A percentile compares a stretch with the other conserved stretches of the same genome.
phyloP scores from a whole-genome alignment of 2,888 invertebrate genomes.

The Melieria picta region DNA sequence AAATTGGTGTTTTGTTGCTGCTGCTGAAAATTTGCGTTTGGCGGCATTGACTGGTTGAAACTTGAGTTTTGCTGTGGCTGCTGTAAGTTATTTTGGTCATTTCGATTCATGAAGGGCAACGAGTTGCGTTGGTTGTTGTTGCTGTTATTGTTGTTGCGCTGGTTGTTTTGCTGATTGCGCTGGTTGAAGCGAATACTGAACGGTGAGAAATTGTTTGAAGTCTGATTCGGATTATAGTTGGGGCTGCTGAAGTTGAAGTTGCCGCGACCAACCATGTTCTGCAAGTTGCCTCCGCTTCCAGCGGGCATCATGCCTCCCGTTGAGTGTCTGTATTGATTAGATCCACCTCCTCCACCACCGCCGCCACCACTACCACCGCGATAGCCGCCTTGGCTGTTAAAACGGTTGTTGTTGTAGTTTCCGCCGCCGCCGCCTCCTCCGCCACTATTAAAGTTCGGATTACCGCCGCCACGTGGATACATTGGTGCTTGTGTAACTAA shows the following conservation, averaged over 20 bases:
- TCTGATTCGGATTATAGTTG: constrained; percentile 43
- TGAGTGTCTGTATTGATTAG: constrained; percentile 51
- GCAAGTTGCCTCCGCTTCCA: constrained; percentile 33
- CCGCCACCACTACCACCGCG: constrained; percentile 45
- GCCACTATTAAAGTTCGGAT: constrained; percentile 61
- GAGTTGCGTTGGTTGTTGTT: constrained; percentile 47
- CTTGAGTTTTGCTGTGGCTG: constrained; percentile 37
- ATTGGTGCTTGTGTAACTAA: constrained; percentile 70
- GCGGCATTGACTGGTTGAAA: constrained; percentile 1
- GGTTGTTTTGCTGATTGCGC: constrained; percentile 50
- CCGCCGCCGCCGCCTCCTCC: constrained; percentile 61
- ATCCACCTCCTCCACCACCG: constrained; percentile 44
- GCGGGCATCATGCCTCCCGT: constrained; percentile 40
- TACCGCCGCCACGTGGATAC: constrained; percentile 71
- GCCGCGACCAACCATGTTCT: constrained; percentile 49
- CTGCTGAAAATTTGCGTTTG: constrained; percentile 16
- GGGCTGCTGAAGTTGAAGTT: constrained; percentile 52
- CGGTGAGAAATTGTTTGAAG: constrained; percentile 48
- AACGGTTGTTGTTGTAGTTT: constrained; percentile 50
- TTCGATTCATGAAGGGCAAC: constrained; percentile 45
- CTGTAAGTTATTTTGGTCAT: constrained; percentile 37
- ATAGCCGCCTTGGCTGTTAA: constrained; percentile 49
- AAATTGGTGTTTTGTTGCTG: constrained; percentile 33
- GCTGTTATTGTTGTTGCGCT: constrained; percentile 41
- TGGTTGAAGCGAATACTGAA: constrained; percentile 58